A percentile compares a stretch with the other conserved stretches of the same genome.
phyloP scores from a whole-genome alignment of 2,797 vertebrate species.

The Carapus acus region DNA sequence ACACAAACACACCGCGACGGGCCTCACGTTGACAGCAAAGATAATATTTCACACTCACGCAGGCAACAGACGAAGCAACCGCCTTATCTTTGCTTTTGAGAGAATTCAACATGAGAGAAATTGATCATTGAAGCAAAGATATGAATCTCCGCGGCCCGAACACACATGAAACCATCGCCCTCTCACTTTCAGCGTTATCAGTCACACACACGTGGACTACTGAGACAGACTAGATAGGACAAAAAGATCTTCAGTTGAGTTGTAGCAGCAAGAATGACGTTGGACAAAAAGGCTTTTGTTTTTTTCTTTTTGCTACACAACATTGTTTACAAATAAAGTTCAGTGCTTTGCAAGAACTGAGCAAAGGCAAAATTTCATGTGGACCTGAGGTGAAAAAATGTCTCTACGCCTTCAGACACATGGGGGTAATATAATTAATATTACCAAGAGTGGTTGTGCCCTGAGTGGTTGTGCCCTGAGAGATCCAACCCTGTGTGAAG shows the following conservation, averaged over 20 bases:
- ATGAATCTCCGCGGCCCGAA: background rate
- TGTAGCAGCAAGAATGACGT: background rate
- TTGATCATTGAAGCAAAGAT: background rate
- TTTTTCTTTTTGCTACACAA: background rate
- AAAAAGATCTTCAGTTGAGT: background rate
- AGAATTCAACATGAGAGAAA: conserved; percentile 4
- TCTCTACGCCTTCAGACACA: conserved; percentile 1
- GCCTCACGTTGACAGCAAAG: background rate
- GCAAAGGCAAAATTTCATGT: no score
- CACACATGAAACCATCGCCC: background rate
- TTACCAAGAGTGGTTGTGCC: no score
- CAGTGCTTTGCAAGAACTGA: background rate
- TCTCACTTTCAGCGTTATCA: background rate
- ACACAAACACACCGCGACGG: no score
- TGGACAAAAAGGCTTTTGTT: no score
- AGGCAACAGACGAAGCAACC: background rate
- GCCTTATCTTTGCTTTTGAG: background rate
- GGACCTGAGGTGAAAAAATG: no score
- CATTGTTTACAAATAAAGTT: background rate
- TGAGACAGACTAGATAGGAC: background rate
- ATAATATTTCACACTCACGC: conserved; percentile 17
- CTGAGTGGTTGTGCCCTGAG: no score
- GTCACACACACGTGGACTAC: background rate
- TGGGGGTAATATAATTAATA: background rate
- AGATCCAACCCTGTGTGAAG: no score